Percentiles rank a stretch among this genome's conserved stretches.
These are phyloP conservation scores for Cerastoderma edule DNA, from an alignment of 2,888 invertebrate species.

Conservation along the genomic window DNA sequence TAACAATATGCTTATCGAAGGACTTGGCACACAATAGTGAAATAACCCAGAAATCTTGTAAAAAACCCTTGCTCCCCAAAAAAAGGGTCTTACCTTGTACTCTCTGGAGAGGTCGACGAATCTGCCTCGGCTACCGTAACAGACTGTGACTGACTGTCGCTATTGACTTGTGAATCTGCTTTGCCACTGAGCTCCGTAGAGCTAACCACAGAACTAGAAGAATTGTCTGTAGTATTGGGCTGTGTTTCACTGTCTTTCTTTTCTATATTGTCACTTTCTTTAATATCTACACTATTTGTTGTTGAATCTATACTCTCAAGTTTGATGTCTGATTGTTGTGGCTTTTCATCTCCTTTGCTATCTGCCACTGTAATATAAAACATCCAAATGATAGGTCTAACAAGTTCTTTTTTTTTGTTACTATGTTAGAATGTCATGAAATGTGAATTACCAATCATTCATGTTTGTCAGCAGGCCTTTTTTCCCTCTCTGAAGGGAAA, in stretches of 20 bases:
- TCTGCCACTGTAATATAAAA: slow-evolving; percentile 46
- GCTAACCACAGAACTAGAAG: slow-evolving; percentile 13
- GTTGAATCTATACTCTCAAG: slow-evolving; percentile 57
- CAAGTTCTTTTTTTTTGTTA: too few relatives aligned
- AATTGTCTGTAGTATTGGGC: slow-evolving; percentile 5
- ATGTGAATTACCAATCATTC: too few relatives aligned
- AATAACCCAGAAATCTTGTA: too few relatives aligned
- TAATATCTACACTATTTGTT: slow-evolving; percentile 28
- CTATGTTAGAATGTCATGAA: too few relatives aligned
- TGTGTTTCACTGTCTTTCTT: slow-evolving; percentile 24
- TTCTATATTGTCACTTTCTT: slow-evolving; percentile 1
- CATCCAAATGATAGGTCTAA: neutral
- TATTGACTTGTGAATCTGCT: slow-evolving; percentile 9
- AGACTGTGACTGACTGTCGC: slow-evolving; percentile 1
- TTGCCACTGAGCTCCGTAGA: slow-evolving; percentile 2
- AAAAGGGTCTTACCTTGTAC: neutral
- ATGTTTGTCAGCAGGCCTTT: too few relatives aligned
- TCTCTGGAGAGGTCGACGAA: slow-evolving; percentile 13
- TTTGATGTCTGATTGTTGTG: slow-evolving; percentile 39
- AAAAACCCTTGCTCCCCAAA: too few relatives aligned
- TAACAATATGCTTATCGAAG: too few relatives aligned
- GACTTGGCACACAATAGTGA: too few relatives aligned
- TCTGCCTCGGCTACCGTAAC: slow-evolving; percentile 17
- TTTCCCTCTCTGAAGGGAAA: too few relatives aligned
- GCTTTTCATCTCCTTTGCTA: slow-evolving; percentile 34